Conservation (phyloP, 2,888 invertebrate genomes). For the Muschampia plurimacula region DNA sequence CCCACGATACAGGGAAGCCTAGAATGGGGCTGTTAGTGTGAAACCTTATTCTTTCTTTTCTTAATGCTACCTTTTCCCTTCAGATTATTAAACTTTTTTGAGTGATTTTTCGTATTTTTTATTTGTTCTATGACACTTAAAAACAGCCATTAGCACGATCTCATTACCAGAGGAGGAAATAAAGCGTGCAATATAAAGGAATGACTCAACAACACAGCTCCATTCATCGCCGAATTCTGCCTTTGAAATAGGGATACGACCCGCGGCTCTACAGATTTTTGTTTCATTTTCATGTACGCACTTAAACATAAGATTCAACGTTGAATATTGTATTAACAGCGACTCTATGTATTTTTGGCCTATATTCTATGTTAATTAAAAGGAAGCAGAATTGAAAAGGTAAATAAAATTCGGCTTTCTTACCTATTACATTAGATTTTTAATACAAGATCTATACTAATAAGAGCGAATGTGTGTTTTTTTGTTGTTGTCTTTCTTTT, state of each 20-base stretch:
- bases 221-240: slow-evolving; percentile 57
- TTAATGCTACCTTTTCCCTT: too few species aligned
- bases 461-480: too few species aligned
- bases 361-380: not conserved
- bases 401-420: too few species aligned
- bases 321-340: not conserved
- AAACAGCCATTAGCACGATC: slow-evolving; percentile 54
- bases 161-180: slow-evolving; percentile 75
- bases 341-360: not conserved
- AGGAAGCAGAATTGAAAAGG: too few species aligned
- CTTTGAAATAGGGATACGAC: not conserved
- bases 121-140: slow-evolving; percentile 30
- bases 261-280: not conserved
- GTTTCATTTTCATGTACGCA: slow-evolving; percentile 13
- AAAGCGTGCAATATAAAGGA: slow-evolving; percentile 80
- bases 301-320: not conserved
- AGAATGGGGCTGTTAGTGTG: too few species aligned
- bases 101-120: slow-evolving; percentile 16
- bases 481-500: too few species aligned
- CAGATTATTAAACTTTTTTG: too few species aligned
- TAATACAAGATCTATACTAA: too few species aligned
- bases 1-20: too few species aligned
- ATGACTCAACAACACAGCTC: slow-evolving; percentile 64
- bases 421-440: too few species aligned
- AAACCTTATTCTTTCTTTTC: too few species aligned